Evolutionary conservation across 1,140 invertebrate species (phyloP), one percentile per base, ranked within the genome.

Genomic region (Neodiprion fabricii): DNA sequence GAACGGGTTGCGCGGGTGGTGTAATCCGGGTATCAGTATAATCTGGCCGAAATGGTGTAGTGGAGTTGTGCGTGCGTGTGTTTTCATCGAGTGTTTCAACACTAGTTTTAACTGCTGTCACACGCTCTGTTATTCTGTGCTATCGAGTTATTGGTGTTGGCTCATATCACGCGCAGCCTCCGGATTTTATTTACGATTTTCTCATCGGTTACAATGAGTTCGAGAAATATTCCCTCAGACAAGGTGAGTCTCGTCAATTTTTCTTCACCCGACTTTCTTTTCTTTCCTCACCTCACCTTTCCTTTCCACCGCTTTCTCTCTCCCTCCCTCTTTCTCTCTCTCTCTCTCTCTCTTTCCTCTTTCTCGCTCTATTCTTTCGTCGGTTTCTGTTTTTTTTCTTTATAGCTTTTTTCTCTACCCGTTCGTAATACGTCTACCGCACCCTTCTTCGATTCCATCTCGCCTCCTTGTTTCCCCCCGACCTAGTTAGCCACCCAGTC

Each of bases 191-290:
- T 74, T 76, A 67, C 75, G 61, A 81, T 78, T 61, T 61, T 14
- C 70, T 49, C 69, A 73, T 68, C 70, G 74, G 74, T 82, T 84
- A 85, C 81, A 73, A 87, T 87, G 85, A 85, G 80, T 85, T 85
- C 85, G 79, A 82, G 85, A 79, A 85, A 84, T 76, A 85, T 87
- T 78, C 85, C 85, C 73, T 86, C 85, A 74, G 85, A 87, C 78
- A 87, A 87, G 82, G 85, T 87, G 72, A 84, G 85, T 72, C 28
- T 50, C 10, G 1, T 68, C 28, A 23, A 28, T 67, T 48, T 47
- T 71, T 40, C 48, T 61, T 61, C 67, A 75, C 61, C 73, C 67
- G 9, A 67, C 71, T 47, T 50, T 72, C 50, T 21, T 48, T n/a
- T 65, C 47, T 1, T 67, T 49, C 40, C 28, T 48, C 66, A 75